Evolutionary conservation across 92 coral and sea anemone genomes (phyloP), one percentile per base, ranked within the genome.

Genomic region (Porites lobata): DNA sequence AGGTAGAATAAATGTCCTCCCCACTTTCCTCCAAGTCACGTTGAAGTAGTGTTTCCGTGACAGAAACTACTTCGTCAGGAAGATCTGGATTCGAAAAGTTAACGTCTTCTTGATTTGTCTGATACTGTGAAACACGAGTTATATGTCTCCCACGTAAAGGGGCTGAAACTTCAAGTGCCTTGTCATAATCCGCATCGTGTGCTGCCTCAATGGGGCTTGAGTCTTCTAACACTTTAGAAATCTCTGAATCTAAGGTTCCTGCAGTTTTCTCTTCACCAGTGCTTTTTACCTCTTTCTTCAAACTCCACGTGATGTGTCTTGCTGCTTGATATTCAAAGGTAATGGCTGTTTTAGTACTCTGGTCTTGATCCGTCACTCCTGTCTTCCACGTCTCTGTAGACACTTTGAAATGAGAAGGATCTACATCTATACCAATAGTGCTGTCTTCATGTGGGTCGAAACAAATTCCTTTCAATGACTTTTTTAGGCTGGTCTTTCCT

Each of bases 21-120:
- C 43, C 26, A 7, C 32, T 17, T 1, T 74, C 74, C 32, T 67
- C 72, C 72, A 38, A 67, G 17, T 10, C 14, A 53, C 52, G 22
- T 38, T 81, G 62, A 14, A 76, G 67, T 9, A 75, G 58, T 11
- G 24, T 38, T 54, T 29, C 54, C 7, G 87, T 63, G 20, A 21
- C 19, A 10, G 11, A 9, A 8, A 74, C 65, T 54, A 87, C 75
- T 38, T 79, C 75, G 6, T 87, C 58, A 12, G 58, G 75, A 4
- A 72, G 50, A 7, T 43, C 58, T 4, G 51, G 71, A 12, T 70
- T 10, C 22, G 69, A 65, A n/a, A 9, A 2, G 21, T 17, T 1
- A 19, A 17, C 7, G 24, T 56, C 10, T 56, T 56, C 14, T 13
- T 13, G 61, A 8, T 61, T n/a, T 61, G 19, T 61, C 17, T 8